phyloP scores from a whole-genome alignment of 1,140 invertebrate genomes.

The Drosophila lini region DNA sequence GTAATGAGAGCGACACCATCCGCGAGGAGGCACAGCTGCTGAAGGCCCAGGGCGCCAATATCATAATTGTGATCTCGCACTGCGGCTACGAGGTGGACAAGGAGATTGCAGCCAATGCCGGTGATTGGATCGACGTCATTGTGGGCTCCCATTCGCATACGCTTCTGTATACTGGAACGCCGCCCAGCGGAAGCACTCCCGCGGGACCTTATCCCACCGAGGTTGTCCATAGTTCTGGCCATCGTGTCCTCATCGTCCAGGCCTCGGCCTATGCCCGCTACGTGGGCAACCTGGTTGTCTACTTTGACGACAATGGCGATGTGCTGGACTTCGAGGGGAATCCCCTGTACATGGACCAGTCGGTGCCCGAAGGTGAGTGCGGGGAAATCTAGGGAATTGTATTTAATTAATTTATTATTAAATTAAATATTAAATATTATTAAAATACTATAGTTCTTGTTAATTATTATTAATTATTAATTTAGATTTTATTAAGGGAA shows the following conservation, averaged over 20 bases:
- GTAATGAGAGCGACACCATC: conserved; percentile 88
- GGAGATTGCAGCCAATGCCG: conserved; percentile 88
- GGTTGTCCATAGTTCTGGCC: conserved; percentile 86
- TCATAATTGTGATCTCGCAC: conserved; percentile 92
- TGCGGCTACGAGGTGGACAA: conserved; percentile 90
- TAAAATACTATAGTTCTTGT: no score
- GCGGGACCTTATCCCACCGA: conserved; percentile 88
- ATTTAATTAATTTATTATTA: not conserved
- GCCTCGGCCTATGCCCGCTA: conserved; percentile 90
- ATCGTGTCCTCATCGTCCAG: conserved; percentile 89
- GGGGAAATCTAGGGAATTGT: not conserved
- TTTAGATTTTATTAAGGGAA: not conserved
- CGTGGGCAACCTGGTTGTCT: conserved; percentile 90
- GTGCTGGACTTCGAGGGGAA: conserved; percentile 89
- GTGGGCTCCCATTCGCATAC: conserved; percentile 96
- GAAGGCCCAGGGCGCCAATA: conserved; percentile 87
- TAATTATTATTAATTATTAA: no score
- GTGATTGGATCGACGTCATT: conserved; percentile 90
- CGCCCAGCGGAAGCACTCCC: conserved; percentile 86
- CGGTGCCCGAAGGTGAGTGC: conserved; percentile 87
- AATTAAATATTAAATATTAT: not conserved
- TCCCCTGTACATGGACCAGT: conserved; percentile 89
- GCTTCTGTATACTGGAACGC: conserved; percentile 87
- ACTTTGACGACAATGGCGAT: conserved; percentile 90
- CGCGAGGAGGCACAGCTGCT: conserved; percentile 88